Percentiles rank a stretch among this genome's conserved stretches.
Evolutionary conservation across 2,888 invertebrate species (phyloP).

Genomic region (Diarsia dahlii): DNA sequence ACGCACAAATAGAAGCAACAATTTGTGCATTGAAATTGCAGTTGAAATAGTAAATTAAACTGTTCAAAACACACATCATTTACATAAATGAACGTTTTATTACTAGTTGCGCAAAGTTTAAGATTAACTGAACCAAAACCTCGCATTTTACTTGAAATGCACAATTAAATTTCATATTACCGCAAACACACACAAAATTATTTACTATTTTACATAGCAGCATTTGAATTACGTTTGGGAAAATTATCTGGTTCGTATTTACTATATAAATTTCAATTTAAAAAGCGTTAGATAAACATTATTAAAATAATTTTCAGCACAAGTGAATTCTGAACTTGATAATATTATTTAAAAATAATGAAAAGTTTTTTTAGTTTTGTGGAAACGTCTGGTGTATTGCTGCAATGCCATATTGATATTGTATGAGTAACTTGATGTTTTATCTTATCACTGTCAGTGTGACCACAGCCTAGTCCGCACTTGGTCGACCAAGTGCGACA

Average conservation of each 20-base stretch:
- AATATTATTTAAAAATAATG: not conserved
- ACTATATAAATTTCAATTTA: too few species aligned
- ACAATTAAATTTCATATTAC: not conserved
- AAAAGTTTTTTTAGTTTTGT: not conserved
- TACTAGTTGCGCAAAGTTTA: not conserved
- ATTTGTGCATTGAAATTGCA: not conserved
- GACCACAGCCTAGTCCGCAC: conserved; percentile 36
- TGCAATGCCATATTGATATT: too few species aligned
- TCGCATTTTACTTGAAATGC: not conserved
- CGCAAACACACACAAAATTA: not conserved
- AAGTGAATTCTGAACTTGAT: not conserved
- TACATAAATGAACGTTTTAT: not conserved
- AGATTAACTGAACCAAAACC: not conserved
- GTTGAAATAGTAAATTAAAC: not conserved
- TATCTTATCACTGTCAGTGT: conserved; percentile 12
- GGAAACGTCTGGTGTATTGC: not conserved
- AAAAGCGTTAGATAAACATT: not conserved
- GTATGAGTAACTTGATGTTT: too few species aligned
- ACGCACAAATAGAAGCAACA: too few species aligned
- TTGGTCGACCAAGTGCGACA: conserved; percentile 53
- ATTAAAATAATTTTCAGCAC: not conserved
- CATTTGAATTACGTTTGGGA: not conserved
- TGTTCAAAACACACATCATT: not conserved
- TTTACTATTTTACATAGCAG: not conserved
- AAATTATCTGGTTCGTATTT: too few species aligned